A percentile compares a stretch with the other conserved stretches of the same genome.
phyloP scores from a whole-genome alignment of 2,888 invertebrate genomes.

The Homarus gammarus region DNA sequence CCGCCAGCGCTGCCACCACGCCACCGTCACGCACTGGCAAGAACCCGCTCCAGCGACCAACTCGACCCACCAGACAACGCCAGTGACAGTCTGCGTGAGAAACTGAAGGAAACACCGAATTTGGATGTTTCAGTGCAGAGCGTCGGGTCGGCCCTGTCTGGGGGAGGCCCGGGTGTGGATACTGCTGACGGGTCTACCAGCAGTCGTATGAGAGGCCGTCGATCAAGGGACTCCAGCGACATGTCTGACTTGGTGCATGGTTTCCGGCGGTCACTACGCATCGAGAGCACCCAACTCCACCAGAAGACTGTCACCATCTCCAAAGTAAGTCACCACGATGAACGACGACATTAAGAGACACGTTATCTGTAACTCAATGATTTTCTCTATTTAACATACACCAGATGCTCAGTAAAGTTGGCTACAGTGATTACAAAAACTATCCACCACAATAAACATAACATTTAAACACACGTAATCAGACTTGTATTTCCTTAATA shows the following conservation, averaged over 20 bases:
- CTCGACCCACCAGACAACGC: constrained; percentile 54
- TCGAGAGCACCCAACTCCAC: constrained; percentile 76
- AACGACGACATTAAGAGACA: neutral
- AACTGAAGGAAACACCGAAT: constrained; percentile 27
- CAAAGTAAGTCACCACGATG: constrained; percentile 76
- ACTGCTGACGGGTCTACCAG: constrained; percentile 44
- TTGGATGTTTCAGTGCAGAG: constrained; percentile 39
- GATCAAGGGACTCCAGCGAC: constrained; percentile 71
- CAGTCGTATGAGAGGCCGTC: constrained; percentile 52
- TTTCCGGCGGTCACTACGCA: constrained; percentile 73
- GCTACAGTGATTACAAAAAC: no score
- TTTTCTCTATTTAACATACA: neutral
- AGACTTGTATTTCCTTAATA: no score
- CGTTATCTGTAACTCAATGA: neutral
- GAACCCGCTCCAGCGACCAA: constrained; percentile 69
- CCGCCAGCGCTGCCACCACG: constrained; percentile 68
- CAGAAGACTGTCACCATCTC: constrained; percentile 77
- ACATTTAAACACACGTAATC: neutral
- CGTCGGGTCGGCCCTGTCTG: constrained; percentile 36
- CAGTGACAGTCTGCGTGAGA: constrained; percentile 45
- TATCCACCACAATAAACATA: no score
- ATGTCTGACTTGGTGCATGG: constrained; percentile 68
- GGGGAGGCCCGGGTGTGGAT: constrained; percentile 32
- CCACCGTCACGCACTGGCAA: constrained; percentile 61
- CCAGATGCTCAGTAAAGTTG: no score